Percentiles rank a stretch among this genome's conserved stretches.
phyloP scores from a whole-genome alignment of 2,797 vertebrate genomes.

The Leptoclinus maculatus region DNA sequence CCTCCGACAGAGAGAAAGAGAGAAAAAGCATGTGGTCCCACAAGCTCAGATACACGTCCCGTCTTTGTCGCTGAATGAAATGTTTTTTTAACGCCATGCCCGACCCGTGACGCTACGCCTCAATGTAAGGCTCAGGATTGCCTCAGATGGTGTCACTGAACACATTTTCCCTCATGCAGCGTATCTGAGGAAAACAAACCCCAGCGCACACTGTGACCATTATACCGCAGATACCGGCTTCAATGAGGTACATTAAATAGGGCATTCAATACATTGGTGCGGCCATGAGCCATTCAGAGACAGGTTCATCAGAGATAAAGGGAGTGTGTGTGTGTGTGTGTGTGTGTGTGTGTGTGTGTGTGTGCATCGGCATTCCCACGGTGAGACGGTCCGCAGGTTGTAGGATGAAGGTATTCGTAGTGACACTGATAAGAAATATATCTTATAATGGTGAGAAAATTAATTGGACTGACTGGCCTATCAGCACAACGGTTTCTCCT shows the following conservation, averaged over 20 bases:
- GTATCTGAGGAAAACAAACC: constrained; percentile 61
- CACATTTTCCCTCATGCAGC: constrained; percentile 38
- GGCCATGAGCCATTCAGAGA: constrained; percentile 44
- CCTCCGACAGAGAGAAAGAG: not conserved
- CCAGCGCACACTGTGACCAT: constrained; percentile 39
- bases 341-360: not conserved
- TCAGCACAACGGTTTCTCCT: constrained; percentile 33
- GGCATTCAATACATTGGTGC: constrained; percentile 35
- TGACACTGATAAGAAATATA: constrained; percentile 55
- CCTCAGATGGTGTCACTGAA: constrained; percentile 50
- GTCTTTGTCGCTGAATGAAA: constrained; percentile 26
- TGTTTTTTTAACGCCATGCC: constrained; percentile 28
- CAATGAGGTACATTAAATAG: constrained; percentile 50
- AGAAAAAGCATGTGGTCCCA: not conserved
- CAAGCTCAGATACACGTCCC: constrained; percentile 37
- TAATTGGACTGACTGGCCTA: constrained; percentile 35
- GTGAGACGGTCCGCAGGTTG: constrained; percentile 36
- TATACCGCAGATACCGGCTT: constrained; percentile 38
- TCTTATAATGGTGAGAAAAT: constrained; percentile 54
- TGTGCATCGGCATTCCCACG: not conserved
- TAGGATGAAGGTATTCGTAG: constrained; percentile 53
- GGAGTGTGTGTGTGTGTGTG: not conserved
- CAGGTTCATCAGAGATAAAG: constrained; percentile 57
- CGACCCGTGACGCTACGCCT: constrained; percentile 27
- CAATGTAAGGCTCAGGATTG: constrained; percentile 38